These are phyloP conservation scores for Sphaeramia orbicularis DNA, from an alignment of 2,797 vertebrate genomes.

Conservation along the genomic window DNA sequence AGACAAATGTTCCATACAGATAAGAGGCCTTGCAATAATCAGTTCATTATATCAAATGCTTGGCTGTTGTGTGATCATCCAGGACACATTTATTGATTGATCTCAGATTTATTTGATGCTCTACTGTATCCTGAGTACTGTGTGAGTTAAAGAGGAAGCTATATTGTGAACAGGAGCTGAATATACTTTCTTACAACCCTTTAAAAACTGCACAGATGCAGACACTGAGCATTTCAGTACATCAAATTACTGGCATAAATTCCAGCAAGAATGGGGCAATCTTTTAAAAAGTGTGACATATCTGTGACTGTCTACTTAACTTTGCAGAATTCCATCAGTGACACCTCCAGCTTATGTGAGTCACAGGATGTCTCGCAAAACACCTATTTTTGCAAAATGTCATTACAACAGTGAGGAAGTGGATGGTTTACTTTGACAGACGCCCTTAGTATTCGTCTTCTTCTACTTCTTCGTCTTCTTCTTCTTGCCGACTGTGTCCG, in stretches of 20 bases:
- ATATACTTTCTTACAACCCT: not conserved
- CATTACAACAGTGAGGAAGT: slow-evolving; percentile 46
- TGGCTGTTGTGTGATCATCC: slow-evolving; percentile 17
- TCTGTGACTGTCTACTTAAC: slow-evolving; percentile 43
- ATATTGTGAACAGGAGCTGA: no score
- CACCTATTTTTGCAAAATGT: slow-evolving; percentile 46
- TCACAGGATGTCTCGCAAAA: slow-evolving; percentile 64
- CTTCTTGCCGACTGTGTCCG: slow-evolving; percentile 54
- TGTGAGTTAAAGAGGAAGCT: no score
- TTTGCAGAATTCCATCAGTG: slow-evolving; percentile 46
- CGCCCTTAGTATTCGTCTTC: slow-evolving; percentile 34
- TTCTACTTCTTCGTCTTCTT: slow-evolving; percentile 17
- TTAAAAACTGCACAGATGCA: not conserved
- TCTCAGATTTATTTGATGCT: slow-evolving; percentile 16
- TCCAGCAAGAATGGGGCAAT: slow-evolving; percentile 17
- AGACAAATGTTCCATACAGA: slow-evolving; percentile 26
- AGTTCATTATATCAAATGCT: slow-evolving; percentile 25
- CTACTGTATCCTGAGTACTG: not conserved
- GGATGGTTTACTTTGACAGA: slow-evolving; percentile 53
- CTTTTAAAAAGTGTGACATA: slow-evolving; percentile 27
- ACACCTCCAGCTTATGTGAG: slow-evolving; percentile 49
- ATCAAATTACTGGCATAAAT: slow-evolving; percentile 23
- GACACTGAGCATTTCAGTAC: not conserved
- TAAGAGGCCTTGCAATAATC: slow-evolving; percentile 19
- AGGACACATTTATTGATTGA: slow-evolving; percentile 18